Evolutionary conservation across 1,140 invertebrate genomes (phyloP).

Genomic region (Monochamus saltuarius): DNA sequence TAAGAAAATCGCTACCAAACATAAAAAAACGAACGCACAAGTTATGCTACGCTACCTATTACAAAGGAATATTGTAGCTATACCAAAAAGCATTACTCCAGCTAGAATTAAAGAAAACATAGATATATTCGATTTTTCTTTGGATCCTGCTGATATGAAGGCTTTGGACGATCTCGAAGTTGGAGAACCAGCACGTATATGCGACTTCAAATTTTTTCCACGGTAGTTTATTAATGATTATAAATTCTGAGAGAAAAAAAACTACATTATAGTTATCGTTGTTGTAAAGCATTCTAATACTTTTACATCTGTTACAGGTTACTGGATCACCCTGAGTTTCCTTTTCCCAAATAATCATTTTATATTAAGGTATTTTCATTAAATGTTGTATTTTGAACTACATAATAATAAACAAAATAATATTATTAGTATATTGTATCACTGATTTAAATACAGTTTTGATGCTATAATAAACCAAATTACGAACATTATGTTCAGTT

Average conservation of each 20-base stretch:
- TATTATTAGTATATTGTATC: neutral
- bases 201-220: constrained; percentile 50
- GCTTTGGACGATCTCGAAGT: constrained; percentile 60
- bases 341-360: constrained; percentile 39
- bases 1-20: constrained; percentile 64
- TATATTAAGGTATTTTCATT: constrained; percentile 3
- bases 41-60: constrained; percentile 75
- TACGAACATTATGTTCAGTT: too few species aligned
- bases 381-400: neutral
- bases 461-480: too few species aligned
- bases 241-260: too few species aligned
- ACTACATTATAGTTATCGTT: neutral
- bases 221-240: too few species aligned
- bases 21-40: constrained; percentile 75
- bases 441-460: neutral
- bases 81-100: constrained; percentile 81
- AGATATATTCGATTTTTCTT: constrained; percentile 64
- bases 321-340: constrained; percentile 65
- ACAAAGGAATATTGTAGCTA: constrained; percentile 70
- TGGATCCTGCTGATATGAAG: constrained; percentile 58
- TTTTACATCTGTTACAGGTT: constrained; percentile 56
- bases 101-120: constrained; percentile 67
- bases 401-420: neutral
- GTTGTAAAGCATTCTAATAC: neutral
- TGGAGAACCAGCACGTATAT: constrained; percentile 59